Evolutionary conservation across 2,113 vertebrate species (phyloP).

Genomic region (Mesitornis unicolor): DNA sequence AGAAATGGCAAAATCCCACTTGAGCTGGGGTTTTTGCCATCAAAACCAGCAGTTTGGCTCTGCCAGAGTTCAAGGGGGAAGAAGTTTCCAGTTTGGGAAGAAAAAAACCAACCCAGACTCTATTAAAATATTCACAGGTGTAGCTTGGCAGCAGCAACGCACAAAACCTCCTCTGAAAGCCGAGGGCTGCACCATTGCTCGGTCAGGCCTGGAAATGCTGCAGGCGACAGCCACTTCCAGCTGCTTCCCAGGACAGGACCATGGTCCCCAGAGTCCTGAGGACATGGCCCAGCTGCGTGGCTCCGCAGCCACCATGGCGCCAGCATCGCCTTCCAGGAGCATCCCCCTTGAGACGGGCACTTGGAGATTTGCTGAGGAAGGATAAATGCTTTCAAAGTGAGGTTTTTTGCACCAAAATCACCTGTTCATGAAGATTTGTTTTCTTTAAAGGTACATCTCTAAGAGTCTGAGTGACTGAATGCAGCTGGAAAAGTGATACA

Average conservation of each 20-base stretch:
- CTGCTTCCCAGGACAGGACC: background rate
- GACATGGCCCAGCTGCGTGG: fast-evolving
- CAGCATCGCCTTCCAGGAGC: background rate
- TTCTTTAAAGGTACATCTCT: background rate
- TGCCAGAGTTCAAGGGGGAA: background rate
- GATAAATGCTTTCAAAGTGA: background rate
- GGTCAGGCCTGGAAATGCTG: background rate
- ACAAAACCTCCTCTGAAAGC: background rate
- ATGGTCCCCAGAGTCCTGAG: fast-evolving
- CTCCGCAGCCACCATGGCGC: fast-evolving
- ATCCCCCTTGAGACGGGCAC: background rate
- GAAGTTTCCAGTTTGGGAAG: background rate
- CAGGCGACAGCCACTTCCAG: background rate
- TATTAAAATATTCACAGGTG: background rate
- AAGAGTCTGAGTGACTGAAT: fast-evolving
- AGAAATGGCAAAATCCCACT: background rate
- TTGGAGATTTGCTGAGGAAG: fast-evolving
- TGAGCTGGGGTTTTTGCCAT: fast-evolving
- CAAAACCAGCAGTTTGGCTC: background rate
- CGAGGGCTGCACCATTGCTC: background rate
- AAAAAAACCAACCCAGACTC: background rate
- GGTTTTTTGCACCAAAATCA: background rate
- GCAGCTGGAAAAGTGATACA: background rate
- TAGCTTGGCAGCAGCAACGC: background rate
- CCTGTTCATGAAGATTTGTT: no score